Base-by-base conservation (phyloP, 2,888 invertebrate genomes). In the Mesochorus sp. region DNA sequence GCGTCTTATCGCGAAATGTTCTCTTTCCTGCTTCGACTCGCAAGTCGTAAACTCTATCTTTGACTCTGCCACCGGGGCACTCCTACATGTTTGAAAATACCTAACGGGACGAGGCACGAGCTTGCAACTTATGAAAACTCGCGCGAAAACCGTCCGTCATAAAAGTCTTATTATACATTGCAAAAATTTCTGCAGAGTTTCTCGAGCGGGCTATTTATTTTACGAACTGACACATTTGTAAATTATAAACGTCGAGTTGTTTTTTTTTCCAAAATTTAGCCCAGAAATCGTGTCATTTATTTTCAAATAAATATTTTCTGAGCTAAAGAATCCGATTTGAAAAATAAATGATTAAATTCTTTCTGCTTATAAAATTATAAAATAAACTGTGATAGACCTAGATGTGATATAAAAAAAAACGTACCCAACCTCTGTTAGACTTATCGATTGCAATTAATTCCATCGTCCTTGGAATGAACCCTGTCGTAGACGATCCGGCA, bases 371-470 rank as follows among this genome's bases (percentile, higher is more conserved):
- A 24, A 24, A 47, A 44, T 17, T 17, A 59, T 0, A 34, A 19
- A 59, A 19, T 0, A 3, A 26, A 21, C 19, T 14, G 0, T 8
- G 26, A 14, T 12, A n/a, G 21, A 42, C 28, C 3, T 0, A 49
- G 28, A 53, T n/a, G n/a, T n/a, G n/a, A n/a, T n/a, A 21, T 24
- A 21, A 14, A 64, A 31, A 53, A 64, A 64, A 67, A 76, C 76
- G 59, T 17, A 42, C 14, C 47, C 10, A 44, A 19, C 39, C 44
- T 28, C 51, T 59, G 76, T 61, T 8, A 70, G 68, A 68, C 74
- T 61, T 73, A 73, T 75, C 59, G 49, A 62, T 68, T 59, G 66
- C 70, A 79, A 83, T 83, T 77, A 81, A 76, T 72, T 76, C 76
- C 72, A 79, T 80, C 66, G 71, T 57, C 72, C 71, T 71, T 71